Evolutionary conservation across 2,113 vertebrate species (phyloP).

Genomic region (Dromaius novaehollandiae): DNA sequence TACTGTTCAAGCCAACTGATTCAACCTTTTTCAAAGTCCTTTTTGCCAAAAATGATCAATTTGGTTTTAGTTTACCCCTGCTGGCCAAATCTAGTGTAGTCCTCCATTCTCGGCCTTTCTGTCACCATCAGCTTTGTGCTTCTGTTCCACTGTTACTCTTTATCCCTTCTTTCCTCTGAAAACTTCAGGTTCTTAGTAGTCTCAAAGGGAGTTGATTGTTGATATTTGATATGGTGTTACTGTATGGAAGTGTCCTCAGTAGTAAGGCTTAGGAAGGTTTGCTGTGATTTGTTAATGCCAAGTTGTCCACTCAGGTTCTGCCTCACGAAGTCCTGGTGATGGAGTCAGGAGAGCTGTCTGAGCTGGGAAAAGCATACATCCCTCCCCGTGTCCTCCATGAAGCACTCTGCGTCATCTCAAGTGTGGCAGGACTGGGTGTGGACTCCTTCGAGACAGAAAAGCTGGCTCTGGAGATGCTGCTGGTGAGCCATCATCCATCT

Average conservation of each 20-base stretch:
- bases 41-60: not conserved
- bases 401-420: conserved; percentile 85
- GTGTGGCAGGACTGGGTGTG: conserved; percentile 80
- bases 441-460: conserved; percentile 83
- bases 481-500: conserved; percentile 91
- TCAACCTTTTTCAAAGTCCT: not conserved
- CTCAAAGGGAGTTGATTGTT: not conserved
- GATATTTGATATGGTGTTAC: not conserved
- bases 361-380: conserved; percentile 82
- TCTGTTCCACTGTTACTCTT: not conserved
- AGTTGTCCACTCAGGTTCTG: conserved; percentile 78
- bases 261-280: not conserved
- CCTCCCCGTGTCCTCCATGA: conserved; percentile 87
- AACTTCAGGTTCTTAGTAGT: not conserved
- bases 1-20: not conserved
- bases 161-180: not conserved
- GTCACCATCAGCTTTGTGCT: not conserved
- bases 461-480: conserved; percentile 87
- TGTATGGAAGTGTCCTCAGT: not conserved
- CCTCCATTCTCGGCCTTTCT: not conserved
- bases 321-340: conserved; percentile 82
- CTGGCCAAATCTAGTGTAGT: not conserved
- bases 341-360: conserved; percentile 86
- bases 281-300: not conserved
- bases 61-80: not conserved